Conservation (phyloP, 1,140 invertebrate species). For the Batillaria attramentaria region DNA sequence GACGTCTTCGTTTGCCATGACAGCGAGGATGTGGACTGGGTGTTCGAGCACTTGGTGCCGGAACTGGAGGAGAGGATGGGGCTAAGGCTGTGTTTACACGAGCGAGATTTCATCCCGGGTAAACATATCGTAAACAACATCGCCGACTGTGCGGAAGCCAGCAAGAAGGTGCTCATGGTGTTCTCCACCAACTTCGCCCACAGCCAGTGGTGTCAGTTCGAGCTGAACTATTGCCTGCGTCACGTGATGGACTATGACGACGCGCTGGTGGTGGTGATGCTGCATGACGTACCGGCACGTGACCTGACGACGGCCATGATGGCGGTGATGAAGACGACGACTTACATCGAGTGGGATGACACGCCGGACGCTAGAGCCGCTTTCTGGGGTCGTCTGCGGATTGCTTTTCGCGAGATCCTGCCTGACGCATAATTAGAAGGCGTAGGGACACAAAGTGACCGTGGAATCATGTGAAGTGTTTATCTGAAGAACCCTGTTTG, state of each 20-base stretch:
- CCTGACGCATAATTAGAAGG: too few relatives aligned
- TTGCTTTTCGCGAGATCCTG: background rate
- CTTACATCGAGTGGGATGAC: slow-evolving; percentile 31
- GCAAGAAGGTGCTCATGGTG: slow-evolving; percentile 49
- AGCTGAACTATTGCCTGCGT: slow-evolving; percentile 68
- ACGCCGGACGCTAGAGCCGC: background rate
- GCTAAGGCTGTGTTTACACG: slow-evolving; percentile 52
- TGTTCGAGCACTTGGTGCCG: background rate
- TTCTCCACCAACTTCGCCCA: slow-evolving; percentile 50
- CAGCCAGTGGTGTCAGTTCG: slow-evolving; percentile 58
- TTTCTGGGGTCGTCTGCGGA: background rate
- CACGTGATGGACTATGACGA: slow-evolving; percentile 32
- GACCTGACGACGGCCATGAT: slow-evolving; percentile 29
- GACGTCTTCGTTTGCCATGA: slow-evolving; percentile 39
- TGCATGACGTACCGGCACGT: slow-evolving; percentile 30
- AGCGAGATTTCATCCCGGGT: slow-evolving; percentile 55
- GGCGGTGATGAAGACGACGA: slow-evolving; percentile 26
- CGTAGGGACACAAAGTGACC: too few relatives aligned
- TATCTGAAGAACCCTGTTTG: too few relatives aligned
- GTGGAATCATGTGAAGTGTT: too few relatives aligned
- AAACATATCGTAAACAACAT: slow-evolving; percentile 52
- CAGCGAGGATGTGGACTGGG: background rate
- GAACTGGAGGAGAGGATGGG: slow-evolving; percentile 21
- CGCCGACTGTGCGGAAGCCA: slow-evolving; percentile 46
- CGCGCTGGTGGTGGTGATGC: slow-evolving; percentile 30